Percentiles rank a stretch among this genome's conserved stretches.
Evolutionary conservation across 2,888 invertebrate genomes (phyloP).

Genomic region (Magallana nippona): DNA sequence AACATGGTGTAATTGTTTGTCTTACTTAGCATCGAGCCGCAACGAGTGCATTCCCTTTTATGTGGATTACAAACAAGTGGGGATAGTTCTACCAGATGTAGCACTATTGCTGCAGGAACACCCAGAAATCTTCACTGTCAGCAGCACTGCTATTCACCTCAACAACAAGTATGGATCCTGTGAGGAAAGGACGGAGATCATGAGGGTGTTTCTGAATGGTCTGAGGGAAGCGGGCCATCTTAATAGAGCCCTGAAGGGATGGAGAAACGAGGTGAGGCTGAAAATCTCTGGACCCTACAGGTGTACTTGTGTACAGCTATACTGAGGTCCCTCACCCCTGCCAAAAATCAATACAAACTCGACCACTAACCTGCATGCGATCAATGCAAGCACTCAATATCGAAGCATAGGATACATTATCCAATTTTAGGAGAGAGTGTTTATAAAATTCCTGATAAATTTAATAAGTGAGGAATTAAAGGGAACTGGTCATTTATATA

Average conservation of each 20-base stretch:
- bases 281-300: too few relatives aligned
- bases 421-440: too few relatives aligned
- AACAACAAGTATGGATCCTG: constrained; percentile 33
- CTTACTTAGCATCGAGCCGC: constrained; percentile 85
- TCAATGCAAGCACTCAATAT: neutral
- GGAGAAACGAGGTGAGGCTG: constrained; percentile 91
- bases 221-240: constrained; percentile 85
- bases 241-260: constrained; percentile 85
- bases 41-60: constrained; percentile 92
- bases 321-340: too few relatives aligned
- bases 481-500: too few relatives aligned
- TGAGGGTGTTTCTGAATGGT: constrained; percentile 89
- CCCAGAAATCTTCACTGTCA: constrained; percentile 38
- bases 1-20: too few relatives aligned
- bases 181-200: constrained; percentile 59
- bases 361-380: too few relatives aligned
- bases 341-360: too few relatives aligned
- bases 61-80: constrained; percentile 93
- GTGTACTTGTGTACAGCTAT: too few relatives aligned
- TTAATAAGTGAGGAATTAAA: too few relatives aligned
- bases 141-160: neutral
- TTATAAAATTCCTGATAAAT: too few relatives aligned
- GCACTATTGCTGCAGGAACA: constrained; percentile 87
- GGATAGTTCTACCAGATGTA: constrained; percentile 91
- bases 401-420: too few relatives aligned